These are phyloP conservation scores for Phymastichus coffea DNA, from an alignment of 1,140 invertebrate species.

Conservation along the genomic window DNA sequence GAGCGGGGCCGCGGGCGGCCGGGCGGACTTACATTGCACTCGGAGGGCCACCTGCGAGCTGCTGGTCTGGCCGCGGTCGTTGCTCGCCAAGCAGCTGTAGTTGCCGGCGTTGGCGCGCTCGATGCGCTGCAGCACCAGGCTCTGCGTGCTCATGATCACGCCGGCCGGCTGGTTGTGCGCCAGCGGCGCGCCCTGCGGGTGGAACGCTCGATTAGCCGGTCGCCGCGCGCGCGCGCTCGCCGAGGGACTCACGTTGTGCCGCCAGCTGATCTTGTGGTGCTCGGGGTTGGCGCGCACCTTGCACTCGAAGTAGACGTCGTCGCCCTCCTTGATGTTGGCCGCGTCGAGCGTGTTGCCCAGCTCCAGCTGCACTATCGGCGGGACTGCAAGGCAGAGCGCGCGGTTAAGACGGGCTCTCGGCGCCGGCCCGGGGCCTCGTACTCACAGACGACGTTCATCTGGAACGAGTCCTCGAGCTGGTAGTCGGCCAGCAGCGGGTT, in stretches of 20 bases:
- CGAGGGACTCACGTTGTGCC: conserved; percentile 81
- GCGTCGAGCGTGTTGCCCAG: conserved; percentile 83
- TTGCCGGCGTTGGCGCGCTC: conserved; percentile 76
- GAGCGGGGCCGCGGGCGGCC: too few relatives aligned
- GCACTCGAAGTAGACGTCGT: conserved; percentile 92
- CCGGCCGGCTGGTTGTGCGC: conserved; percentile 81
- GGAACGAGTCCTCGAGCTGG: conserved; percentile 75
- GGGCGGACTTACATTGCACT: conserved; percentile 87
- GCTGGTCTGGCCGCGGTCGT: conserved; percentile 78
- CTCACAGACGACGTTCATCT: conserved; percentile 86
- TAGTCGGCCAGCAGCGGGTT: conserved; percentile 74
- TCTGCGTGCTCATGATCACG: conserved; percentile 83
- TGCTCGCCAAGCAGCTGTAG: conserved; percentile 81
- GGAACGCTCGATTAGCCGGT: neutral
- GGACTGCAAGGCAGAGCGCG: conserved; percentile 63
- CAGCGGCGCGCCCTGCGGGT: conserved; percentile 71
- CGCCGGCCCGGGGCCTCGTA: conserved; percentile 41
- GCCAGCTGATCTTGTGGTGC: conserved; percentile 81
- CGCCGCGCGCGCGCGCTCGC: too few relatives aligned
- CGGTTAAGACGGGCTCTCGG: neutral
- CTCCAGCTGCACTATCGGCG: conserved; percentile 77
- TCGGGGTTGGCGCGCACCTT: conserved; percentile 85
- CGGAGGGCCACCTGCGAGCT: conserved; percentile 74
- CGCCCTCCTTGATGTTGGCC: conserved; percentile 87
- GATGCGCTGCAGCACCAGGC: conserved; percentile 82